Conservation (phyloP, 30 jellyfish, hydroid and myxozoan species). For the Catostylus mosaicus region DNA sequence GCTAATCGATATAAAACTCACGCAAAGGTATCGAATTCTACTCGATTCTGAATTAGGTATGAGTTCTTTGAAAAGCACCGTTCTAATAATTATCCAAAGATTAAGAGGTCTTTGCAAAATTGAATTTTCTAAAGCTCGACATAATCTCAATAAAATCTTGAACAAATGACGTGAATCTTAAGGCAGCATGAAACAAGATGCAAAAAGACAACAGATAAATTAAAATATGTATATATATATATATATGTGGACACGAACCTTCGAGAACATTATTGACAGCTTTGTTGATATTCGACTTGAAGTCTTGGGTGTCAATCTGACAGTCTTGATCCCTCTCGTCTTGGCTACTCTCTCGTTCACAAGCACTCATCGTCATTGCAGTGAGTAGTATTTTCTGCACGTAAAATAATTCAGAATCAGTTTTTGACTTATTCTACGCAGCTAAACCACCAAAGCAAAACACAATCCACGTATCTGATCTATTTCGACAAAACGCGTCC, state of each 20-base stretch:
- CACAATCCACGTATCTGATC: neutral
- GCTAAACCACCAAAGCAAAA: neutral
- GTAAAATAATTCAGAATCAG: neutral
- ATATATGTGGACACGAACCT: conserved; percentile 63
- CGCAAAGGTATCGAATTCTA: neutral
- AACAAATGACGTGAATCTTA: conserved; percentile 21
- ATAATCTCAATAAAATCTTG: conserved; percentile 40
- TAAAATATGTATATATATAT: too few relatives aligned
- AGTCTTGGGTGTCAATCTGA: conserved; percentile 46
- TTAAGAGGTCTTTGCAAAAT: conserved; percentile 56
- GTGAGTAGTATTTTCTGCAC: conserved; percentile 46
- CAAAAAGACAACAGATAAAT: neutral
- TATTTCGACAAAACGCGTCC: neutral
- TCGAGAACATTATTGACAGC: conserved; percentile 83
- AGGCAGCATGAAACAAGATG: neutral
- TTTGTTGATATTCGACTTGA: conserved; percentile 62
- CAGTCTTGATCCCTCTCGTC: conserved; percentile 51
- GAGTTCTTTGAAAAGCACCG: conserved; percentile 35
- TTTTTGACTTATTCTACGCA: neutral
- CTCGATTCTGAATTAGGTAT: neutral
- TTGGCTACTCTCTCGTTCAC: conserved; percentile 38
- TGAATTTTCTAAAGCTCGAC: conserved; percentile 53
- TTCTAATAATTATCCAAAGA: conserved; percentile 43
- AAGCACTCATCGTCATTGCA: conserved; percentile 72
- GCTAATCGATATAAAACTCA: neutral